A percentile compares a stretch with the other conserved stretches of the same genome.
phyloP scores from a whole-genome alignment of 2,888 invertebrate genomes.

The Harpalus rufipes region DNA sequence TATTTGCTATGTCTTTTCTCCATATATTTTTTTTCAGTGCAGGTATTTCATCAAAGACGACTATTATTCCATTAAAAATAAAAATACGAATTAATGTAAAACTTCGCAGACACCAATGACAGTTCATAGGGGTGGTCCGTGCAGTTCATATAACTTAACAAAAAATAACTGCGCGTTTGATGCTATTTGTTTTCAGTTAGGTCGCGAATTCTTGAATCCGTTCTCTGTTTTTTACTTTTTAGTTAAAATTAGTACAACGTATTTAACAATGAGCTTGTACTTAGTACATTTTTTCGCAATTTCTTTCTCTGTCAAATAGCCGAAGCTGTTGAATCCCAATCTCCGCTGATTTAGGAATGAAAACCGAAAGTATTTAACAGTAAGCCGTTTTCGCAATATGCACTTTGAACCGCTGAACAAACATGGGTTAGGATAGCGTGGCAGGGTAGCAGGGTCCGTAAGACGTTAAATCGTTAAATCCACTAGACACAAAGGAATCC shows the following conservation, averaged over 20 bases:
- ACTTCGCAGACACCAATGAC: too few relatives aligned
- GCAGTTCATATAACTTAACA: too few relatives aligned
- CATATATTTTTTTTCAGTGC: too few relatives aligned
- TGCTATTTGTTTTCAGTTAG: too few relatives aligned
- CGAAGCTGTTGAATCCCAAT: not conserved
- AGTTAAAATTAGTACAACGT: not conserved
- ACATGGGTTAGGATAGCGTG: constrained; percentile 48
- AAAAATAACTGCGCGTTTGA: too few relatives aligned
- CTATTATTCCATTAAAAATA: too few relatives aligned
- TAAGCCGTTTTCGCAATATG: constrained; percentile 43
- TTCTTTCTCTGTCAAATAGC: not conserved
- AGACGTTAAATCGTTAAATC: constrained; percentile 64
- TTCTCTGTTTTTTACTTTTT: not conserved
- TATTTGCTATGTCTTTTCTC: too few relatives aligned
- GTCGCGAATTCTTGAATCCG: not conserved
- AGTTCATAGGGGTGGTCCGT: too few relatives aligned
- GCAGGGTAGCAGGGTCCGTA: constrained; percentile 35
- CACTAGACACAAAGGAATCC: constrained; percentile 65
- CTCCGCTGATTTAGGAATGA: not conserved
- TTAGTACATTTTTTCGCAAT: not conserved
- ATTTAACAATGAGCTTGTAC: not conserved
- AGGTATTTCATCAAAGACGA: too few relatives aligned
- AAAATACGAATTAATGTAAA: too few relatives aligned
- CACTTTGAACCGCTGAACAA: constrained; percentile 46
- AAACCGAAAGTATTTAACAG: constrained; percentile 50